Percentiles rank a stretch among this genome's conserved stretches.
phyloP scores from a whole-genome alignment of 2,113 vertebrate genomes.

The Pitta sordida region DNA sequence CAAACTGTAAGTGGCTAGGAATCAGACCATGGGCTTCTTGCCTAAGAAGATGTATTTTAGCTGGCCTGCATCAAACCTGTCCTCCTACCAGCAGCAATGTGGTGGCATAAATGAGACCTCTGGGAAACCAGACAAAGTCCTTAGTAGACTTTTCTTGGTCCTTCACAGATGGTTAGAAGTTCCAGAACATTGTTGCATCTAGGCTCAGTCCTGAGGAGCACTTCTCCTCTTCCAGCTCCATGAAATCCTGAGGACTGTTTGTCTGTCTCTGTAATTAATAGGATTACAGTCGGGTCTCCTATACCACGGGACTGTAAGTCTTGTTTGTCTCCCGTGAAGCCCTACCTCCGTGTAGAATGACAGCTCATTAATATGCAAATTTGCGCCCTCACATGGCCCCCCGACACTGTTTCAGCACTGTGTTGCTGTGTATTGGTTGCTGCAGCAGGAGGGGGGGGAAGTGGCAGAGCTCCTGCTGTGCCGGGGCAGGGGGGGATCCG shows the following conservation, averaged over 20 bases:
- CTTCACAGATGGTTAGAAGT: neutral
- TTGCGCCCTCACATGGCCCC: too few species aligned
- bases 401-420: too few species aligned
- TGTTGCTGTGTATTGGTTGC: too few species aligned
- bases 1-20: neutral
- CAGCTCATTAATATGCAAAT: too few species aligned
- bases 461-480: too few species aligned
- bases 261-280: neutral
- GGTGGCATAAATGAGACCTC: fast-evolving
- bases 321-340: too few species aligned
- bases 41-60: neutral
- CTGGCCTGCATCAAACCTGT: neutral
- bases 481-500: too few species aligned
- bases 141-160: neutral
- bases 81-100: neutral
- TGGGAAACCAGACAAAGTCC: neutral
- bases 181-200: neutral
- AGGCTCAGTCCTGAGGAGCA: neutral
- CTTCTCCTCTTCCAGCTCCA: neutral
- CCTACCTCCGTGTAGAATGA: too few species aligned
- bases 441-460: too few species aligned
- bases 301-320: too few species aligned
- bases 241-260: neutral
- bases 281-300: too few species aligned
- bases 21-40: neutral